Base-by-base conservation (phyloP, 92 coral and sea anemone genomes). In the Micromussa lordhowensis region DNA sequence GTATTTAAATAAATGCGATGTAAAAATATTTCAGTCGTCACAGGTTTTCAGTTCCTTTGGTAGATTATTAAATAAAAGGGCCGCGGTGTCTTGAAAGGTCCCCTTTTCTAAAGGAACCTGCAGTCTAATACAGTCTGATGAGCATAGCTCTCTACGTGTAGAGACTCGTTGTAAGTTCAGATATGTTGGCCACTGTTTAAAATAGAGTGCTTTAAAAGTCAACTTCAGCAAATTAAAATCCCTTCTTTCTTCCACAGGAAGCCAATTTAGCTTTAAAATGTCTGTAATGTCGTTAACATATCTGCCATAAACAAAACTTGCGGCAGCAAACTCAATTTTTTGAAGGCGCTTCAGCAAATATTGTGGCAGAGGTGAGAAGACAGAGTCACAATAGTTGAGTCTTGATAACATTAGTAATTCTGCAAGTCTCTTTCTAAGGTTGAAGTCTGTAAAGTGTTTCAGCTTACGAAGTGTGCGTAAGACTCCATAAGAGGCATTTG, bases 161-260 rank as follows among this genome's bases (percentile, higher is more conserved):
- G 68, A 7, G 13, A 59, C 68, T 59, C 68, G 32, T 29, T 81
- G 26, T 8, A 88, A 13, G 38, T 22, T 85, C 49, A 90, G 59
- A 58, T 90, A 78, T 15, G 87, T 31, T 16, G 93, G 93, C 90
- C 81, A 85, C 0, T n/a, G 32, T n/a, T 75, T 68, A 68, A 1
- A 24, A 63, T 80, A n/a, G 5, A 86, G 35, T 35, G 87, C 87
- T 59, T 81, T 90, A 73, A 15, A 75, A 32, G 73, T 86, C 32
- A 86, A 63, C 57, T 90, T 86, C 59, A 66, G 82, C 59, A 90
- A 80, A 59, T 78, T 28, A 22, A 26, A 86, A 32, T 90, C 86
- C 69, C 87, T 79, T 51, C 85, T 75, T 59, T 91, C 93, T 61
- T 36, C 75, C 49, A 91, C 36, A 3, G 90, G 90, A 16, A 87